A percentile compares a stretch with the other conserved stretches of the same genome.
Evolutionary conservation across 1,140 invertebrate species (phyloP).

Genomic region (Heliconius melpomene): DNA sequence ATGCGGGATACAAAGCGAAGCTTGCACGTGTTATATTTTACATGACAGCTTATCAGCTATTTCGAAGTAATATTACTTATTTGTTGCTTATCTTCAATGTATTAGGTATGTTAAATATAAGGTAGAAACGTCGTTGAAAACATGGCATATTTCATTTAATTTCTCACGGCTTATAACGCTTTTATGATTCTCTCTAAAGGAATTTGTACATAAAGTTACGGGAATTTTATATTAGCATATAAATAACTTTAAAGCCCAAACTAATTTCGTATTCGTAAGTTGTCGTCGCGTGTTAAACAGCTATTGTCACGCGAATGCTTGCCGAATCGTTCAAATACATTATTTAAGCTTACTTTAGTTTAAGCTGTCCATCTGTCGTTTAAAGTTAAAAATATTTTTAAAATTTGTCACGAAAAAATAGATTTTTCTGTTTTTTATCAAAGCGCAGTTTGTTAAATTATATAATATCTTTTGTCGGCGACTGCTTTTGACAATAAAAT

Average conservation of each 20-base stretch:
- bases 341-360: neutral
- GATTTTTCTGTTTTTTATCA: neutral
- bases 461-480: neutral
- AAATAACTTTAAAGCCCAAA: conserved; percentile 49
- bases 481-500: no score
- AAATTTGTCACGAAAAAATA: neutral
- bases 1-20: no score
- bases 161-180: neutral
- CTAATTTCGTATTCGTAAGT: conserved; percentile 58
- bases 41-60: no score
- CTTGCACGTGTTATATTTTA: no score
- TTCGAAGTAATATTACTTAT: no score
- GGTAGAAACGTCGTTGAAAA: no score
- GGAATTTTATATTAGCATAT: conserved; percentile 51
- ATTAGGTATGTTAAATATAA: no score
- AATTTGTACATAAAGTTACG: conserved; percentile 24
- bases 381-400: neutral
- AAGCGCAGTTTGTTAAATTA: neutral
- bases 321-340: conserved; percentile 37
- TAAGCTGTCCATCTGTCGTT: neutral
- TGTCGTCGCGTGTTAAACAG: conserved; percentile 50
- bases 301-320: conserved; percentile 56
- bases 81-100: no score
- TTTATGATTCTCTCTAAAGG: neutral
- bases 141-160: no score